Percentiles rank a stretch among this genome's conserved stretches.
These are phyloP conservation scores for Lasioglossum zephyrum DNA, from an alignment of 2,888 invertebrate genomes.

Conservation along the genomic window DNA sequence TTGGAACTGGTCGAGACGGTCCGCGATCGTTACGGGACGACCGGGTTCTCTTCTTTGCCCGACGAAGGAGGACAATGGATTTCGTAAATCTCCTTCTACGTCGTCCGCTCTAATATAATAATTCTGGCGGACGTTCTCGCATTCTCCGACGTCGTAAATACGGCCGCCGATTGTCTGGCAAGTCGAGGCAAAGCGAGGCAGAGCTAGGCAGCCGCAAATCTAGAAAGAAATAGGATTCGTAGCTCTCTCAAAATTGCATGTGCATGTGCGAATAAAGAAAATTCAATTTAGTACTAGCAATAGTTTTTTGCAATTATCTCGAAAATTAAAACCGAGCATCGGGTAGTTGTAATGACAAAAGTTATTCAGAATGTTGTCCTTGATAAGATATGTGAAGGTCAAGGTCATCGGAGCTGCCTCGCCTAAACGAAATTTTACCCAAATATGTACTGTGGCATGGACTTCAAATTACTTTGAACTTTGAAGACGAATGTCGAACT, in stretches of 20 bases:
- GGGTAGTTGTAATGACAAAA: no score
- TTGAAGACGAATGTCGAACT: no score
- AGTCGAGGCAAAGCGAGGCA: not conserved
- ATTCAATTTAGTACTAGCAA: no score
- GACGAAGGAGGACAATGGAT: slow-evolving; percentile 29
- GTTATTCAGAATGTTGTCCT: no score
- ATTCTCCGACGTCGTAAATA: slow-evolving; percentile 62
- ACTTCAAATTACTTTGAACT: no score
- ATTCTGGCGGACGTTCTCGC: slow-evolving; percentile 47
- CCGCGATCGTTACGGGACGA: slow-evolving; percentile 1
- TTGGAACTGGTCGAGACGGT: slow-evolving; percentile 13
- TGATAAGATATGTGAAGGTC: no score
- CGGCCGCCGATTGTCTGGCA: slow-evolving; percentile 57
- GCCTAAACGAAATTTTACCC: no score
- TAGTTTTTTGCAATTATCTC: no score
- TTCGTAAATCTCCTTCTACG: slow-evolving; percentile 36
- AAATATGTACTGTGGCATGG: no score
- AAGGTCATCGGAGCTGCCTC: no score
- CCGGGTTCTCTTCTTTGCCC: not conserved
- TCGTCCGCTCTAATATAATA: slow-evolving; percentile 55
- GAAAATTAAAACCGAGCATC: no score
- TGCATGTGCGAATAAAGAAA: no score
- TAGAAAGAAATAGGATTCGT: slow-evolving; percentile 56
- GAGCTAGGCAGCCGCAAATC: slow-evolving; percentile 44
- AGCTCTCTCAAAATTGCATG: not conserved